A percentile compares a stretch with the other conserved stretches of the same genome.
Evolutionary conservation across 2,113 vertebrate genomes (phyloP).

Genomic region (Mesocricetus auratus): DNA sequence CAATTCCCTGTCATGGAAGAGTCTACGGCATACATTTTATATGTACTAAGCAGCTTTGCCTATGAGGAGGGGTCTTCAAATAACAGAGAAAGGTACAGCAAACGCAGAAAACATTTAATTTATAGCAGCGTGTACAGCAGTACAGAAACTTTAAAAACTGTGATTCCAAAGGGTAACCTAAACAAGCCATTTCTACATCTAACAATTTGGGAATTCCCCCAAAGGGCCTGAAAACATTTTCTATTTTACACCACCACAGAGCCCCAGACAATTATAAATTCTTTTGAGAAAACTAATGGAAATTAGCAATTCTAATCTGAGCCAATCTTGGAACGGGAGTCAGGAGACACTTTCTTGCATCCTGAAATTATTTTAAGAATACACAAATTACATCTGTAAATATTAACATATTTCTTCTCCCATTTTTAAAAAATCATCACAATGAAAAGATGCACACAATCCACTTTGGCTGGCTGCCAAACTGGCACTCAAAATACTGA

Average conservation of each 20-base stretch:
- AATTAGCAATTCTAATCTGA: conserved; percentile 46
- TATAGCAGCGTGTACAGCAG: background rate
- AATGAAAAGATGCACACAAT: conserved; percentile 46
- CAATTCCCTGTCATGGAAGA: conserved; percentile 23
- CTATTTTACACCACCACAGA: conserved; percentile 21
- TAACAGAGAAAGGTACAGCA: conserved; percentile 9
- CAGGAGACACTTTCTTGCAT: conserved; percentile 43
- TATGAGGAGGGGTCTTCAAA: conserved; percentile 39
- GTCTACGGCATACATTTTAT: background rate
- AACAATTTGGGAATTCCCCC: background rate
- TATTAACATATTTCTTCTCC: conserved; percentile 31
- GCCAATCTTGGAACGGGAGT: conserved; percentile 40
- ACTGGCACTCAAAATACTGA: conserved; percentile 27
- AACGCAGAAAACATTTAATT: conserved; percentile 12
- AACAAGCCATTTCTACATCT: background rate
- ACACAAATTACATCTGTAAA: conserved; percentile 39
- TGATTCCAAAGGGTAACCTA: background rate
- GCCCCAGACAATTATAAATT: background rate
- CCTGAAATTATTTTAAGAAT: conserved; percentile 55
- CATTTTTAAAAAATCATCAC: conserved; percentile 47
- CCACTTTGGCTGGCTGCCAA: conserved; percentile 20
- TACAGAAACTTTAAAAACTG: background rate
- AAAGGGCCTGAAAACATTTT: background rate
- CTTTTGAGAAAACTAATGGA: conserved; percentile 19
- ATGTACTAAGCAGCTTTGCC: conserved; percentile 30